These are phyloP conservation scores for Nomada goodeniana DNA, from an alignment of 2,888 invertebrate species.

Conservation along the genomic window DNA sequence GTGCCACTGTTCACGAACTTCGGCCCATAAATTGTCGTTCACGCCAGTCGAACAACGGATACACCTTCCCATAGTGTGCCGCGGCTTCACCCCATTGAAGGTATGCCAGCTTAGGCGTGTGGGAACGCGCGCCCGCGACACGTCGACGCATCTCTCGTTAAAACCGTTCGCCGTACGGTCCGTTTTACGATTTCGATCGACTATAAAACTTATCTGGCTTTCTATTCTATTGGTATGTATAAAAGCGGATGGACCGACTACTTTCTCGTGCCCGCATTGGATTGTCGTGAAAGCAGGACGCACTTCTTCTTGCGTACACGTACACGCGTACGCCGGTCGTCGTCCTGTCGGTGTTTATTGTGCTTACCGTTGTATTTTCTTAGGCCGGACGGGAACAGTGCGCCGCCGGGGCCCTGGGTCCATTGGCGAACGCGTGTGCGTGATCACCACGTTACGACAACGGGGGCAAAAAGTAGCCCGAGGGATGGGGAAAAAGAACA, in stretches of 20 bases:
- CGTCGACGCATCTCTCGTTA: conserved; percentile 65
- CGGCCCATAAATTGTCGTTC: background rate
- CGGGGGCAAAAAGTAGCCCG: conserved; percentile 73
- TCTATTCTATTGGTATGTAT: conserved; percentile 84
- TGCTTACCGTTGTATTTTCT: conserved; percentile 69
- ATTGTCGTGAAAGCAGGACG: conserved; percentile 84
- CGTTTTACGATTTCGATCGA: conserved; percentile 82
- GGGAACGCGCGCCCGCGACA: conserved; percentile 9
- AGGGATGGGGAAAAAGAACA: conserved; percentile 69
- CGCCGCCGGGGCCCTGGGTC: conserved; percentile 34
- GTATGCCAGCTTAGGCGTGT: background rate
- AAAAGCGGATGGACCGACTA: conserved; percentile 83
- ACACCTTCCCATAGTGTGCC: background rate
- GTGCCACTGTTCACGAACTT: background rate
- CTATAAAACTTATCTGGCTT: conserved; percentile 84
- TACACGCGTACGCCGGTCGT: conserved; percentile 31
- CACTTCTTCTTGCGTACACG: conserved; percentile 76
- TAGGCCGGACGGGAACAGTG: conserved; percentile 24
- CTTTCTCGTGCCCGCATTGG: conserved; percentile 82
- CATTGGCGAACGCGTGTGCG: conserved; percentile 13
- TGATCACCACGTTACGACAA: conserved; percentile 57
- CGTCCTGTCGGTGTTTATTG: conserved; percentile 66
- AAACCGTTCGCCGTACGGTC: conserved; percentile 62
- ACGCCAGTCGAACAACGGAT: too few relatives aligned
- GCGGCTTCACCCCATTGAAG: background rate